Evolutionary conservation across 2,113 vertebrate genomes (phyloP).

Genomic region (Ursus arctos): DNA sequence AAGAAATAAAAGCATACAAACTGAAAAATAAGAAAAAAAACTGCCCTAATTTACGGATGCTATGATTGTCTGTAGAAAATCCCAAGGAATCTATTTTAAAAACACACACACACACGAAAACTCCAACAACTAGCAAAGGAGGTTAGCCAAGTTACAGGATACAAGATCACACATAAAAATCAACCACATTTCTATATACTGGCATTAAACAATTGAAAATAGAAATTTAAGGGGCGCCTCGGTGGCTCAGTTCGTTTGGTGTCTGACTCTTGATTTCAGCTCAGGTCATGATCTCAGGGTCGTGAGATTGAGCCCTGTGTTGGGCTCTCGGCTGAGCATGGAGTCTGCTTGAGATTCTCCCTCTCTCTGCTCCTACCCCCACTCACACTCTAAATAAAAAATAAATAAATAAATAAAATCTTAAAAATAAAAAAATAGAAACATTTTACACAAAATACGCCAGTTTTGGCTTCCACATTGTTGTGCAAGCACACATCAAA

Average conservation of each 20-base stretch:
- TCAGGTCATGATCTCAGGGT: too few species aligned
- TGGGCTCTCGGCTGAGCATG: too few species aligned
- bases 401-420: too few species aligned
- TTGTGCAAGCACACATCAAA: background rate
- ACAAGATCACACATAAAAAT: background rate
- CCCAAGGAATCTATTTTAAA: background rate
- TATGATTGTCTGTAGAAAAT: background rate
- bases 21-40: background rate
- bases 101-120: too few species aligned
- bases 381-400: background rate
- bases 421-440: background rate
- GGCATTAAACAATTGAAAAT: too few species aligned
- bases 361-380: background rate
- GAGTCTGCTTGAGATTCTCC: background rate
- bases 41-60: background rate
- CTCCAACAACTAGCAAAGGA: conserved; percentile 18
- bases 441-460: background rate
- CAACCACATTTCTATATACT: too few species aligned
- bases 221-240: too few species aligned
- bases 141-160: background rate
- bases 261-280: too few species aligned
- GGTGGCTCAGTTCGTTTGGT: too few species aligned
- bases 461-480: background rate
- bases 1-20: background rate
- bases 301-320: too few species aligned